Percentiles rank a stretch among this genome's conserved stretches.
Evolutionary conservation across 1,140 invertebrate species (phyloP).

Genomic region (Drosophila eugracilis): DNA sequence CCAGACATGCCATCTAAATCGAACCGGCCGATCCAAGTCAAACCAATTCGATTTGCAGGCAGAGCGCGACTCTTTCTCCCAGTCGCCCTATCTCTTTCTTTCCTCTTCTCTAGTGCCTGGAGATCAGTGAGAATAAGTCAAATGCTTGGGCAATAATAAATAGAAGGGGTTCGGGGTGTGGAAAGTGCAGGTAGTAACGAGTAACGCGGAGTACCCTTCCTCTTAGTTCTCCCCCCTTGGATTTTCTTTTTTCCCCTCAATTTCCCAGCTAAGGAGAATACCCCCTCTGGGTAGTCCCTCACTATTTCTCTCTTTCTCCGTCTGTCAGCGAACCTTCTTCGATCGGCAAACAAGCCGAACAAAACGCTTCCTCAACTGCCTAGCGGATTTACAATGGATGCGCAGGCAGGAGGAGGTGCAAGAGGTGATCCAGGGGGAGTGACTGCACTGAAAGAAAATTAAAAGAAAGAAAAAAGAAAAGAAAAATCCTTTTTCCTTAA

Average conservation of each 20-base stretch:
- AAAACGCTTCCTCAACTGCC: constrained; percentile 80
- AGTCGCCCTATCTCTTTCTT: not conserved
- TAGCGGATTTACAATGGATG: constrained; percentile 78
- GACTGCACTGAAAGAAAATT: constrained; percentile 14
- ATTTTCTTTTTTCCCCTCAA: constrained; percentile 1
- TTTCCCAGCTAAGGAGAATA: not conserved
- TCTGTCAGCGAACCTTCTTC: constrained; percentile 58
- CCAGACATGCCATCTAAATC: constrained; percentile 56
- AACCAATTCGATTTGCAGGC: constrained; percentile 35
- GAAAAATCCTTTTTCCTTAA: too few relatives aligned
- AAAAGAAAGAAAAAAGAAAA: not conserved
- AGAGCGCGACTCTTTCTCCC: constrained; percentile 22
- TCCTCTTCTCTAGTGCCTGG: not conserved
- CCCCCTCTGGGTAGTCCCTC: not conserved
- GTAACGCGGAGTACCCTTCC: constrained; percentile 43
- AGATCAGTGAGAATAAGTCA: constrained; percentile 74
- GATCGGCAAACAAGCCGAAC: constrained; percentile 79
- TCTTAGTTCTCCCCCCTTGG: too few relatives aligned
- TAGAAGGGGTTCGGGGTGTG: constrained; percentile 43
- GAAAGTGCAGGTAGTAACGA: constrained; percentile 40
- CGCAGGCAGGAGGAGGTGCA: constrained; percentile 21
- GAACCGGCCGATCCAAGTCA: constrained; percentile 34
- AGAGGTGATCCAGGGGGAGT: not conserved
- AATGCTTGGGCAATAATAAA: constrained; percentile 72
- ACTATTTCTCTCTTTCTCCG: constrained; percentile 3